phyloP scores from a whole-genome alignment of 2,797 vertebrate species.

The Ctenosaura bakeri region DNA sequence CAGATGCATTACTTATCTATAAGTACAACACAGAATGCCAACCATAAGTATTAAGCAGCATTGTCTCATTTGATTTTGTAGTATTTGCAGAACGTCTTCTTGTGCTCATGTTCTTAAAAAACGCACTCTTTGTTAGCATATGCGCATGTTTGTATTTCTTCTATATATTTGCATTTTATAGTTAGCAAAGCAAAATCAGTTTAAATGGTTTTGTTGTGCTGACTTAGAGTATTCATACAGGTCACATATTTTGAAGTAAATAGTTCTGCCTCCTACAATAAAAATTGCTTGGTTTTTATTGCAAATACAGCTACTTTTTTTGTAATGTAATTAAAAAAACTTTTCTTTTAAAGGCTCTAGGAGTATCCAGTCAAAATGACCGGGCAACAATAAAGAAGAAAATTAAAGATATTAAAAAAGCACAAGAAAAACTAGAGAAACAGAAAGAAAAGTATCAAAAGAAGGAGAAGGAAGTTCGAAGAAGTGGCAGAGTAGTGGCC shows the following conservation, averaged over 20 bases:
- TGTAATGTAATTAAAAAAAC: constrained; percentile 26
- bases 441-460: constrained; percentile 86
- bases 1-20: too few species aligned
- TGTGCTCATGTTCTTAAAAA: not conserved
- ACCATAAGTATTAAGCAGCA: not conserved
- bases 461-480: constrained; percentile 87
- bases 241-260: not conserved
- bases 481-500: constrained; percentile 82
- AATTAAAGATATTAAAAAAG: constrained; percentile 91
- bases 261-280: not conserved
- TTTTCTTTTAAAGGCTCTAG: constrained; percentile 80
- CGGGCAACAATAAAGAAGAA: constrained; percentile 92
- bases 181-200: not conserved
- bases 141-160: not conserved
- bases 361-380: constrained; percentile 90
- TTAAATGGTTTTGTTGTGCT: not conserved
- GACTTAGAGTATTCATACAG: not conserved
- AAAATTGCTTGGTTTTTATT: not conserved
- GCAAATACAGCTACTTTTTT: not conserved
- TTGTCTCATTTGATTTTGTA: not conserved
- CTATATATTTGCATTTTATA: not conserved
- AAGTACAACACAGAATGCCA: too few species aligned
- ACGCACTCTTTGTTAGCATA: not conserved
- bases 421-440: constrained; percentile 92
- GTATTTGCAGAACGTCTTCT: not conserved